Conservation (phyloP, 53 echinoderm and acorn worm species). For the Astropecten irregularis region DNA sequence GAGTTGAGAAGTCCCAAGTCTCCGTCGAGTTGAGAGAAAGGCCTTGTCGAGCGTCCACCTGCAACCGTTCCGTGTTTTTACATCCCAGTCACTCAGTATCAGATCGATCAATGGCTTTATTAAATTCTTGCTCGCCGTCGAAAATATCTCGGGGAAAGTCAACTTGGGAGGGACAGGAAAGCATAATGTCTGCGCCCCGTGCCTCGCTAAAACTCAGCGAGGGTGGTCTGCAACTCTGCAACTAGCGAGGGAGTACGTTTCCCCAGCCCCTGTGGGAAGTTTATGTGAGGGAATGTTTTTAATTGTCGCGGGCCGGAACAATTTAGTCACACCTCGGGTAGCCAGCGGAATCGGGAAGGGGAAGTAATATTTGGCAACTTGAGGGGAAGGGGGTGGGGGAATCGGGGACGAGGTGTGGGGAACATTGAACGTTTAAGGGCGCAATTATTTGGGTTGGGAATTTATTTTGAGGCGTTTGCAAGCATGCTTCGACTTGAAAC, state of each 20-base stretch:
- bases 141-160: conserved; percentile 51
- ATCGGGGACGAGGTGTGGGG: background rate
- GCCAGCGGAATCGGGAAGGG: conserved; percentile 24
- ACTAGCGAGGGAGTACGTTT: no score
- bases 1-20: no score
- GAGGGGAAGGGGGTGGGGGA: background rate
- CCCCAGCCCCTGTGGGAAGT: conserved; percentile 23
- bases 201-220: no score
- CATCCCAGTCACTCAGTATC: background rate
- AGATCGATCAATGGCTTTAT: conserved; percentile 40
- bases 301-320: background rate
- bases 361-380: no score
- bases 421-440: no score
- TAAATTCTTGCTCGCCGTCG: conserved; percentile 8
- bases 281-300: conserved; percentile 19
- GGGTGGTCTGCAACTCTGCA: no score
- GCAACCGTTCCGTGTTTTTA: background rate
- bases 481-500: no score
- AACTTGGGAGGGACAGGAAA: no score
- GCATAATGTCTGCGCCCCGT: no score
- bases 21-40: no score
- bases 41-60: background rate
- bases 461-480: no score
- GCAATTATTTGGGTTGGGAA: no score
- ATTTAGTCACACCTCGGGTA: background rate